phyloP scores from a whole-genome alignment of 1,140 invertebrate genomes.

The Calosoma granatense region DNA sequence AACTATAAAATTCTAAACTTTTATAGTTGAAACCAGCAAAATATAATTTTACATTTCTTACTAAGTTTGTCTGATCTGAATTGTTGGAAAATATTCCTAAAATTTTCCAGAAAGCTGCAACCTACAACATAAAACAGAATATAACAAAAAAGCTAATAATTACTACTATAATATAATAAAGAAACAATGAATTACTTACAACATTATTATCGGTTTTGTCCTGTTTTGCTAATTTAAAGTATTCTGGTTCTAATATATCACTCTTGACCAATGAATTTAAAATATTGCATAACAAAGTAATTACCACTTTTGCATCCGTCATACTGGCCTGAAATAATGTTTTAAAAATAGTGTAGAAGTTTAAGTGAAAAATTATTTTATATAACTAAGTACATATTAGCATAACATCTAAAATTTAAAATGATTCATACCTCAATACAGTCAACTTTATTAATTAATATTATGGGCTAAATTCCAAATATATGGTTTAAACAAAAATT shows the following conservation, averaged over 20 bases:
- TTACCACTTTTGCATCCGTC: conserved; percentile 10
- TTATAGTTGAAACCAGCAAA: conserved; percentile 12
- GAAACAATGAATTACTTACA: too few species aligned
- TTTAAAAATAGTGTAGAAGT: not conserved
- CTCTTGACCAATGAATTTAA: conserved; percentile 15
- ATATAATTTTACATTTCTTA: conserved; percentile 9
- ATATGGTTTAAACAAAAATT: too few species aligned
- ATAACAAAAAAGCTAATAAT: not conserved
- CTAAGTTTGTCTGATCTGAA: not conserved
- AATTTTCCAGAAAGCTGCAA: conserved; percentile 14
- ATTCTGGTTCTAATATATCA: conserved; percentile 13
- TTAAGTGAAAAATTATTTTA: not conserved
- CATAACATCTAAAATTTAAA: not conserved
- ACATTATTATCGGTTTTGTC: conserved; percentile 16
- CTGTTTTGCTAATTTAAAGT: conserved; percentile 20
- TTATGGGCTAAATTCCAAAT: too few species aligned
- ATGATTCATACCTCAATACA: too few species aligned
- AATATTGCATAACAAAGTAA: conserved; percentile 14
- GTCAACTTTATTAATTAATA: too few species aligned
- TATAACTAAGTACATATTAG: not conserved
- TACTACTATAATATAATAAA: too few species aligned
- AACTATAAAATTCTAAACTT: conserved; percentile 11
- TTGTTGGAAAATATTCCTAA: conserved; percentile 11
- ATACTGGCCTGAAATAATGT: not conserved
- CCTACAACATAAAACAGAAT: conserved; percentile 12